Evolutionary conservation across 1,140 invertebrate genomes (phyloP), one percentile per base, ranked within the genome.

Genomic region (Aethina tumida): DNA sequence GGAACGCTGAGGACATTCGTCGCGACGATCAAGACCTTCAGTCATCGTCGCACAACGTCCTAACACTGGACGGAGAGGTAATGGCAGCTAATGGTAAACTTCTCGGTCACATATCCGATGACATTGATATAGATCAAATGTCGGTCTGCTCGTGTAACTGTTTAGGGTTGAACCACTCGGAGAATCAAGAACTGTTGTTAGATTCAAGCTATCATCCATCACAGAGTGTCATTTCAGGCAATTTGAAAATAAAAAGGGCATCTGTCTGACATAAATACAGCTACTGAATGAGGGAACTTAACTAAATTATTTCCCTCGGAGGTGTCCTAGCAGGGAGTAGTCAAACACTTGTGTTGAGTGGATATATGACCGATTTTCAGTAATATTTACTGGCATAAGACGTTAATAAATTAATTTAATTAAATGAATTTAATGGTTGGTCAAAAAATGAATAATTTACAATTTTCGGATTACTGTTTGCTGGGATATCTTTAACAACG

Each of bases 1-100:
- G 78, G 73, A 90, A 93, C 61, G 88, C 87, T 2, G 87, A 89
- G 53, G 90, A 93, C 54, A 84, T 86, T 33, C 74, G 84, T 37
- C 66, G 84, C 7, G 87, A 91, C 16, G 88, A 95, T 53, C 83
- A 82, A 35, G 84, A 87, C 52, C 69, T 88, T 10, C 77, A 84
- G 45, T 66, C 71, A 1, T 71, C 73, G 0, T 80, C 83, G 0
- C 77, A 82, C 39, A 75, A 81, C 38, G 80, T 85, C 7, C 64
- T 86, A 2, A 80, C 80, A 1, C 52, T 90, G 5, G 85, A 90
- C 34, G 85, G 83, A n/a, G 85, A 89, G 56, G 74, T 87, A 6
- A 75, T 89, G 53, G 75, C 71, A 16, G 73, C 77, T 12, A 81
- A 74, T 50, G 79, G 74, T 1, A 80, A 76, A 52, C 52, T 77